Evolutionary conservation across 2,113 vertebrate species (phyloP).

Genomic region (Sander lucioperca): DNA sequence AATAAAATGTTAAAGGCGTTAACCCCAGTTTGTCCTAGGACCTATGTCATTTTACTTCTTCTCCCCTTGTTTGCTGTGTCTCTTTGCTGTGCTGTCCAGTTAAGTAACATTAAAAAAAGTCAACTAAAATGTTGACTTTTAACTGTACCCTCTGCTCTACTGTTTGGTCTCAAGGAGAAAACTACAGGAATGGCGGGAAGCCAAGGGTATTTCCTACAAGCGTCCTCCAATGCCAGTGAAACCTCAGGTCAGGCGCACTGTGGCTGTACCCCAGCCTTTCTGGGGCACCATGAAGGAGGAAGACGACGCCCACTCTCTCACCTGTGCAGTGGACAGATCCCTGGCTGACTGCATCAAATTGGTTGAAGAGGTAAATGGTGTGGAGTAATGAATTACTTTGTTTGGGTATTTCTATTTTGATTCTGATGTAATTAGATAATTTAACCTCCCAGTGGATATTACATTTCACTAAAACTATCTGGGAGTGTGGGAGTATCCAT

Average conservation of each 20-base stretch:
- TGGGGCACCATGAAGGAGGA: constrained; percentile 82
- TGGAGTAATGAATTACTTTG: too few relatives aligned
- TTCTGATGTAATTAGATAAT: background rate
- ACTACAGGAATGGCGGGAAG: constrained; percentile 90
- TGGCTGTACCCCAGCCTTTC: constrained; percentile 70
- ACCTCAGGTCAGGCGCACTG: constrained; percentile 66
- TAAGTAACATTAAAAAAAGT: background rate
- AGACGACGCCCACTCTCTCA: constrained; percentile 81
- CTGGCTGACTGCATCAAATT: constrained; percentile 88
- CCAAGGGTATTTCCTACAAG: constrained; percentile 92
- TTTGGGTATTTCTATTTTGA: background rate
- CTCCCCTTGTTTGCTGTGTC: background rate
- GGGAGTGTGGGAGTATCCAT: background rate
- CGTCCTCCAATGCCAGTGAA: constrained; percentile 88
- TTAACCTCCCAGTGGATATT: background rate
- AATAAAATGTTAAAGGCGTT: background rate
- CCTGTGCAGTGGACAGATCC: constrained; percentile 80
- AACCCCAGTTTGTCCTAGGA: background rate
- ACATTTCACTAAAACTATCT: background rate
- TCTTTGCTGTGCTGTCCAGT: background rate
- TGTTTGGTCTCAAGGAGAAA: constrained; percentile 83
- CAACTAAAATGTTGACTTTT: background rate
- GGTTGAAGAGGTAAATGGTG: constrained; percentile 82
- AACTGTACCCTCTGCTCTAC: background rate
- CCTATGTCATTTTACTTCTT: background rate